These are phyloP conservation scores for Sarcophaga bullata DNA, from an alignment of 1,140 invertebrate genomes.

Conservation along the genomic window DNA sequence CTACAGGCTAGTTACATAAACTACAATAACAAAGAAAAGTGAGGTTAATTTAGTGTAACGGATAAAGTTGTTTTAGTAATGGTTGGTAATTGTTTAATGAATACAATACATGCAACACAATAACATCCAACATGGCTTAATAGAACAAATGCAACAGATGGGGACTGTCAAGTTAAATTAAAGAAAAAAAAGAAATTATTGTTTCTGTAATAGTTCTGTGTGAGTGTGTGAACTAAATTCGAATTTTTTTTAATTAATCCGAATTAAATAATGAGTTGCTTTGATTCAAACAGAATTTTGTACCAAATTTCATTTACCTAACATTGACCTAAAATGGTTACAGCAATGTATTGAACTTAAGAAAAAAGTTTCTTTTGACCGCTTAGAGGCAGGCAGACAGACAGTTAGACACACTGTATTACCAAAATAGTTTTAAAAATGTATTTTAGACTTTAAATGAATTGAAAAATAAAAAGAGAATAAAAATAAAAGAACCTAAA, in stretches of 20 bases:
- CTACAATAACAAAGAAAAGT: neutral
- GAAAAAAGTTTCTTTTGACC: neutral
- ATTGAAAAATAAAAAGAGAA: too few species aligned
- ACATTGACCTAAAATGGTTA: too few species aligned
- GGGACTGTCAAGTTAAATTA: neutral
- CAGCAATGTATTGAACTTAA: too few species aligned
- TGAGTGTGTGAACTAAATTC: neutral
- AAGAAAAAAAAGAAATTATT: neutral
- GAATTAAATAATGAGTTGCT: neutral
- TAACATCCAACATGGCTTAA: neutral
- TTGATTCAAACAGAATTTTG: neutral
- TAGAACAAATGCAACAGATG: neutral
- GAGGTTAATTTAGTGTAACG: constrained; percentile 33
- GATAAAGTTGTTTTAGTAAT: constrained; percentile 21
- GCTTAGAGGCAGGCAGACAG: too few species aligned
- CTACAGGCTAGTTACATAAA: neutral
- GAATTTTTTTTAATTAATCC: neutral
- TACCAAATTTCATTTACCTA: neutral
- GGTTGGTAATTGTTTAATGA: neutral
- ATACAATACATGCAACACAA: neutral
- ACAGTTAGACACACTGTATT: too few species aligned
- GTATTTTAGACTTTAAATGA: too few species aligned
- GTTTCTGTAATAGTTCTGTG: neutral
- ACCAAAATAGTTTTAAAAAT: too few species aligned
- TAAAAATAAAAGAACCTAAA: too few species aligned